A percentile compares a stretch with the other conserved stretches of the same genome.
Conservation (phyloP, 2,888 invertebrate genomes). For the Nemotelus nigrinus region DNA sequence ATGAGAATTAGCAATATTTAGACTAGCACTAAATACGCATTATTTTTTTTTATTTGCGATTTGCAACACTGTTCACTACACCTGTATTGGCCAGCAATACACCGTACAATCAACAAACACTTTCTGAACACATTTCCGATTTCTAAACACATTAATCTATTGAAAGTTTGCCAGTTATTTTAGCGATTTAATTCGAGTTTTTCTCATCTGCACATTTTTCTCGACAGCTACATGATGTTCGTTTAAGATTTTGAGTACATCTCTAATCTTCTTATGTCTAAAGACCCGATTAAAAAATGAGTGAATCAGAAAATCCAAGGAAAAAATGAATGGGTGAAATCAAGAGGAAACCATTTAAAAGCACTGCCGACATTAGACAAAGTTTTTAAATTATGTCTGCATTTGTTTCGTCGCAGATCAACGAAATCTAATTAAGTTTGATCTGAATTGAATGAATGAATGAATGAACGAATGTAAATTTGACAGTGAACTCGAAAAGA, state of each 20-base stretch:
- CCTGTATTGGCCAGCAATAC: not conserved
- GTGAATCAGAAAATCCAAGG: not conserved
- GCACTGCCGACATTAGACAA: not conserved
- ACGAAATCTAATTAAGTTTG: slow-evolving; percentile 19
- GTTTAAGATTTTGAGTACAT: slow-evolving; percentile 8
- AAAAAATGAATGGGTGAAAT: not conserved
- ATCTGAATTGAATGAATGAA: not conserved
- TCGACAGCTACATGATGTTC: slow-evolving; percentile 22
- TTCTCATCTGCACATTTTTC: slow-evolving; percentile 15
- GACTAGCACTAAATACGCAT: no score
- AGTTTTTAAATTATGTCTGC: not conserved
- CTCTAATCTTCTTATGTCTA: slow-evolving; percentile 16
- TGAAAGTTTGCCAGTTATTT: slow-evolving; percentile 1
- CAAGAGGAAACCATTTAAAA: not conserved
- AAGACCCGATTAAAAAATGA: slow-evolving; percentile 13
- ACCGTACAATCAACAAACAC: not conserved
- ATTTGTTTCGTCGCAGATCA: not conserved
- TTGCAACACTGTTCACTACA: not conserved
- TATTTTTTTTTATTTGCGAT: not conserved
- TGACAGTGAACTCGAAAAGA: not conserved
- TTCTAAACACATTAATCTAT: not conserved
- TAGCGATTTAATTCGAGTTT: not conserved
- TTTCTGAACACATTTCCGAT: not conserved
- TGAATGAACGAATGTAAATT: not conserved
- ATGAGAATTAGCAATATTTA: no score